Conservation (phyloP, 2,888 invertebrate genomes). For the Synergus itoensis region DNA sequence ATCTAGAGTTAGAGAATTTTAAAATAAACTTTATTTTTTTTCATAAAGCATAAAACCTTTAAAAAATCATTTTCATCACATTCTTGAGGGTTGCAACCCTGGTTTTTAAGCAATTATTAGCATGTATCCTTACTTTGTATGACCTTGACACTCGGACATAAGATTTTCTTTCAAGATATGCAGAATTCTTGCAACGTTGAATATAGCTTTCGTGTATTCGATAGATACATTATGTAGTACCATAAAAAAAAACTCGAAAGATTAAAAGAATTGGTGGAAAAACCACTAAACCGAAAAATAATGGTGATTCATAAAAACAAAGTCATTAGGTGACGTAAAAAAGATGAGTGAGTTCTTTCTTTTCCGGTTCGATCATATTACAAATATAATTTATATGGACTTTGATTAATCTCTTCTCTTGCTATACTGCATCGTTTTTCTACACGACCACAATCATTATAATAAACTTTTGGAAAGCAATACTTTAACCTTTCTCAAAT, state of each 20-base stretch:
- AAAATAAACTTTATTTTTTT: background rate
- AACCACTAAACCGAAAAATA: background rate
- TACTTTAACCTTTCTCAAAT: background rate
- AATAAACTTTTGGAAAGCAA: background rate
- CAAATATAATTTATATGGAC: background rate
- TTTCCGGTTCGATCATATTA: background rate
- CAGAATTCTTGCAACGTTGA: conserved; percentile 37
- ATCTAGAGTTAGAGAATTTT: background rate
- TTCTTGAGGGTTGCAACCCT: conserved; percentile 46
- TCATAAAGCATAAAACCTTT: no score
- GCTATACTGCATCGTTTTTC: background rate
- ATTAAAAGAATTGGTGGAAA: background rate
- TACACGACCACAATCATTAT: background rate
- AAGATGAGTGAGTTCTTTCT: background rate
- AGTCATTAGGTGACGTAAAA: background rate
- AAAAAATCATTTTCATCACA: background rate
- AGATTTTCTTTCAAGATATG: conserved; percentile 60
- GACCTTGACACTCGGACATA: conserved; percentile 63
- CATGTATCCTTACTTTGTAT: conserved; percentile 54
- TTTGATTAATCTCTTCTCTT: background rate
- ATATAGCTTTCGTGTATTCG: conserved; percentile 24
- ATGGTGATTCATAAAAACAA: background rate
- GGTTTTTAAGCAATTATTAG: conserved; percentile 60
- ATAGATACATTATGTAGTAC: conserved; percentile 17
- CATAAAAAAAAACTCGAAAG: conserved; percentile 9